Conservation (phyloP, 2,888 invertebrate species). For the Hipparchia sbordonii region DNA sequence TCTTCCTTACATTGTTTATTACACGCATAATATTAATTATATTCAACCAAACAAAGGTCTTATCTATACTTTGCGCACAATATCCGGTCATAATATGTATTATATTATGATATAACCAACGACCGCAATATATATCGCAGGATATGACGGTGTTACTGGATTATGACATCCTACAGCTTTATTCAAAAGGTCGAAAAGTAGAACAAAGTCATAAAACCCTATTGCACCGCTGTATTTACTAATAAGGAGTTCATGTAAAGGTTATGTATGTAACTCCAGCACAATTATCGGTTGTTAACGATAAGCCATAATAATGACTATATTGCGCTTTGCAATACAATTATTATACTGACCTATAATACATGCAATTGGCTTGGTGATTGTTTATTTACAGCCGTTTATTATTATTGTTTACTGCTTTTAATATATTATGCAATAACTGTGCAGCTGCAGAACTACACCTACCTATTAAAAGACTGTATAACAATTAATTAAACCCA, state of each 20-base stretch:
- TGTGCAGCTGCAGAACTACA: not conserved
- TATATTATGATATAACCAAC: no score
- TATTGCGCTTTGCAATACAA: slow-evolving; percentile 9
- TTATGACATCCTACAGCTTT: no score
- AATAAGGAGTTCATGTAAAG: not conserved
- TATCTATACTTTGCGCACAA: no score
- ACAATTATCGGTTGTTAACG: slow-evolving; percentile 16
- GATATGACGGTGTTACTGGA: no score
- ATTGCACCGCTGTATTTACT: not conserved
- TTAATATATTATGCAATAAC: not conserved
- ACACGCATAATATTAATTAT: no score
- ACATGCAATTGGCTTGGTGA: not conserved
- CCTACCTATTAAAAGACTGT: not conserved
- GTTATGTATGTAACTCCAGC: slow-evolving; percentile 8
- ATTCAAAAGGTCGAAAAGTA: no score
- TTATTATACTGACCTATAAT: not conserved
- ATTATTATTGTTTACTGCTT: not conserved
- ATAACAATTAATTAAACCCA: no score
- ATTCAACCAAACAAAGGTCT: no score
- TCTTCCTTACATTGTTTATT: no score
- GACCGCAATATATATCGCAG: no score
- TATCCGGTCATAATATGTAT: no score
- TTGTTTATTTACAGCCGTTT: slow-evolving; percentile 3
- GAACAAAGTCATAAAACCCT: not conserved
- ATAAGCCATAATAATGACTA: not conserved